Conservation (phyloP, 2,888 invertebrate genomes). For the Rotaria magnacalcarata region DNA sequence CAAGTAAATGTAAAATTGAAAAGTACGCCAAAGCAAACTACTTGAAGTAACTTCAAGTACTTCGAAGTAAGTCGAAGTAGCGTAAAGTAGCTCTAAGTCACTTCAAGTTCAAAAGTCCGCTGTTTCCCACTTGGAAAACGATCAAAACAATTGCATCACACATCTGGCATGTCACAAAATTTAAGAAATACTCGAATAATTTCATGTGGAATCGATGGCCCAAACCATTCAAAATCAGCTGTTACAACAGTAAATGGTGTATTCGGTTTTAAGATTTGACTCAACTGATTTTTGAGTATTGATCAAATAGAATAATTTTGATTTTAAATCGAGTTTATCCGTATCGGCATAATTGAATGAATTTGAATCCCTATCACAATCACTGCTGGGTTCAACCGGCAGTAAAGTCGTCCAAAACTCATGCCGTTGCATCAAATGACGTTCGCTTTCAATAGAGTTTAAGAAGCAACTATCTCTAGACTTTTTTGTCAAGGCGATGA, state of each 20-base stretch:
- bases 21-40: too few species aligned
- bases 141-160: neutral
- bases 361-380: too few species aligned
- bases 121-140: too few species aligned
- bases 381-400: neutral
- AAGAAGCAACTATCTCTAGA: neutral
- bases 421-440: neutral
- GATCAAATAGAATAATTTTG: neutral
- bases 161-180: neutral
- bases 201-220: constrained; percentile 9
- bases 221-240: neutral
- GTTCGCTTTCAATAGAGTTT: neutral
- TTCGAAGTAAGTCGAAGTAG: too few species aligned
- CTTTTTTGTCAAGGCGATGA: neutral
- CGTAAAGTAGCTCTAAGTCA: too few species aligned
- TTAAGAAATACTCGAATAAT: neutral
- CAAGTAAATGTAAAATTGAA: too few species aligned
- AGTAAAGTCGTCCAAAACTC: neutral
- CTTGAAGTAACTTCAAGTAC: too few species aligned
- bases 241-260: neutral
- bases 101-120: too few species aligned
- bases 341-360: neutral
- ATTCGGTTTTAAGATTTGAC: neutral
- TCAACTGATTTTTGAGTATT: neutral
- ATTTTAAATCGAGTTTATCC: too few species aligned